Evolutionary conservation across 2,113 vertebrate genomes (phyloP).

Genomic region (Hylia prasina): DNA sequence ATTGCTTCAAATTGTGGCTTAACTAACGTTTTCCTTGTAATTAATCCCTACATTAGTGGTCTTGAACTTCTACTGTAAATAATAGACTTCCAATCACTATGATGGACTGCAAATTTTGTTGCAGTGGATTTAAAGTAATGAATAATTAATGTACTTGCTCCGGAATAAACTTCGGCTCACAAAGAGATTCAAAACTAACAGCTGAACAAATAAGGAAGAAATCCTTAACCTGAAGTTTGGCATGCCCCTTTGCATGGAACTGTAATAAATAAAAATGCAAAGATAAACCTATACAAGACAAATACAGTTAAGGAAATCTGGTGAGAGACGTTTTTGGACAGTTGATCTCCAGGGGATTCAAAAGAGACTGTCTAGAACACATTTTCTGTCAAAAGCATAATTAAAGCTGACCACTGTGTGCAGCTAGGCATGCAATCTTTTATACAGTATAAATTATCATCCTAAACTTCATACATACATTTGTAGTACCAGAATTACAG

Average conservation of each 20-base stretch:
- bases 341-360: neutral
- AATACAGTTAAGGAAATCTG: neutral
- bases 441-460: neutral
- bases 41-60: neutral
- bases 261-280: neutral
- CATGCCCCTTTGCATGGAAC: neutral
- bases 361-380: neutral
- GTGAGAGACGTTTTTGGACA: neutral
- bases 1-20: neutral
- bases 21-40: neutral
- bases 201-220: neutral
- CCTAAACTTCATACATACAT: neutral
- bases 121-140: neutral
- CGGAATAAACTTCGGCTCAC: neutral
- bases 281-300: neutral
- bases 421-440: neutral
- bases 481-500: neutral
- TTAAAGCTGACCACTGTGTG: neutral
- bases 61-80: neutral
- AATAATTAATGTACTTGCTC: neutral
- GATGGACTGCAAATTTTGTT: neutral
- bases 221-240: neutral
- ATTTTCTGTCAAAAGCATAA: neutral
- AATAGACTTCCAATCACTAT: neutral
- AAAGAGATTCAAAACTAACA: neutral